Percentiles rank a stretch among this genome's conserved stretches.
Conservation (phyloP, 1,140 invertebrate species). For the Mya arenaria region DNA sequence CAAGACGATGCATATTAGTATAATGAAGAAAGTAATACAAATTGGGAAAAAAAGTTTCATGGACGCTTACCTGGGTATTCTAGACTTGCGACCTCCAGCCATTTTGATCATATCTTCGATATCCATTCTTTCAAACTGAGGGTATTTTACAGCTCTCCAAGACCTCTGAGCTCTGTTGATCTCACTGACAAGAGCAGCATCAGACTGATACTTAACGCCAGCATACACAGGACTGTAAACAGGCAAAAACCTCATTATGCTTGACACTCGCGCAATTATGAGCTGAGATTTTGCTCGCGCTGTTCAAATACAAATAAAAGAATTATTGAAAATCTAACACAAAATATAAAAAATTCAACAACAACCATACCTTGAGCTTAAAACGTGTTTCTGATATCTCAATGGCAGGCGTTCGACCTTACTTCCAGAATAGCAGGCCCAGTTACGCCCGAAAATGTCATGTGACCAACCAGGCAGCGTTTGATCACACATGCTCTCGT, state of each 20-base stretch:
- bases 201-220: slow-evolving; percentile 49
- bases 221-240: slow-evolving; percentile 8
- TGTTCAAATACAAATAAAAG: too few species aligned
- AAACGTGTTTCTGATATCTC: background rate
- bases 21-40: too few species aligned
- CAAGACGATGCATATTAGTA: too few species aligned
- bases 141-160: slow-evolving; percentile 81
- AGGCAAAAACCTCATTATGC: too few species aligned
- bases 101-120: slow-evolving; percentile 76
- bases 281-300: too few species aligned
- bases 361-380: background rate
- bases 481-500: slow-evolving; percentile 80
- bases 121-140: slow-evolving; percentile 77
- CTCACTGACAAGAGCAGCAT: slow-evolving; percentile 72
- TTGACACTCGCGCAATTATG: too few species aligned
- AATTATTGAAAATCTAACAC: too few species aligned
- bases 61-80: slow-evolving; percentile 67
- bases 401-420: slow-evolving; percentile 5
- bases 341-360: too few species aligned
- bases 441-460: slow-evolving; percentile 80
- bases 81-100: slow-evolving; percentile 79
- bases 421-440: slow-evolving; percentile 79
- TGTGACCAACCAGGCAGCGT: slow-evolving; percentile 82
- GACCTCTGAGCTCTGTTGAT: slow-evolving; percentile 81
- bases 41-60: too few species aligned